Base-by-base conservation (phyloP, 2,113 vertebrate species). In the Gavia stellata region DNA sequence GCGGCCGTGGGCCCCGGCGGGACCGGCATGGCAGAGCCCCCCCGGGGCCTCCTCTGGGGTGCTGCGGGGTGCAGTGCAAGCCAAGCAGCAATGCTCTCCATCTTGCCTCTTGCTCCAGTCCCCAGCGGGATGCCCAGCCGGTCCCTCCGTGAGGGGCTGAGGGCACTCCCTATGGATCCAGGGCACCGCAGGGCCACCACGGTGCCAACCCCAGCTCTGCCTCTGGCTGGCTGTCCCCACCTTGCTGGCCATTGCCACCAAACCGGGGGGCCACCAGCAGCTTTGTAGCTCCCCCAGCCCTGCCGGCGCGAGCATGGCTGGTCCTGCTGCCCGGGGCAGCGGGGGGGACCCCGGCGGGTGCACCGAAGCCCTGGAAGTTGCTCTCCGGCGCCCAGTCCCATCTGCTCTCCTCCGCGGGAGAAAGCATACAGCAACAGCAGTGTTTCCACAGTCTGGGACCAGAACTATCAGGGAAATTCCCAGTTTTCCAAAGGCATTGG, bases 1-100 rank as follows among this genome's bases (percentile, higher is more conserved):
- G 42, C 72, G 77, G 68, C 79, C 5, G 0, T 0, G 2, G 36
- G 33, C 5, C 36, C 17, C 1, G 0, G 45, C 0, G 14, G 72
- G 26, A 44, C 14, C 1, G 0, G 61, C 56, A 16, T 0, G 1
- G 86, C 56, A 34, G 23, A 33, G 40, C 18, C 29, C 53, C 63
- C 17, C 8, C 5, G 0, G 12, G 13, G 18, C 34, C 73, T 34
- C 25, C 26, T 20, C 31, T 11, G 31, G 40, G 80, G 56, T 18
- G 49, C n/a, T 61, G 5, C 17, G 13, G 70, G 45, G 19, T 3
- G 5, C 66, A 23, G 10, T 12, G n/a, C n/a, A 18, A 34, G 58
- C 36, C 70, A 29, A 71, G 65, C 31, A 75, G 61, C 61, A 58
- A 7, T 0, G 0, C 33, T 34, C 6, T 29, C 25, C 4, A 2